Evolutionary conservation across 2,888 invertebrate genomes (phyloP).

Genomic region (Polyploca ridens): DNA sequence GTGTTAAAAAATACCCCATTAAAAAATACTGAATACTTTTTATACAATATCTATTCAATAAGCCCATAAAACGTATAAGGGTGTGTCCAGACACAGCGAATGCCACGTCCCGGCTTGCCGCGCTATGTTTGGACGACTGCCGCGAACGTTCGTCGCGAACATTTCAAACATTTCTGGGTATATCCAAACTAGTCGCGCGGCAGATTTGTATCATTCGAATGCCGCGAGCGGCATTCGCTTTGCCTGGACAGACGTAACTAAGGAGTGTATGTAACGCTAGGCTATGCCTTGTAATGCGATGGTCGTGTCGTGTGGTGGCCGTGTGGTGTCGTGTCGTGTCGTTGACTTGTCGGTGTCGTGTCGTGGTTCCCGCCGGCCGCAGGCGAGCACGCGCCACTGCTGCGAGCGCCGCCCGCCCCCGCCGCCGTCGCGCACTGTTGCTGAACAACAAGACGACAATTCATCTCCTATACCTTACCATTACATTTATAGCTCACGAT

Average conservation of each 20-base stretch:
- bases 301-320: slow-evolving; percentile 33
- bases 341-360: slow-evolving; percentile 46
- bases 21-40: neutral
- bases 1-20: too few species aligned
- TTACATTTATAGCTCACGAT: slow-evolving; percentile 29
- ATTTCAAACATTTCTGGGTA: too few species aligned
- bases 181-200: too few species aligned
- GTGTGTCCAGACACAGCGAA: too few species aligned
- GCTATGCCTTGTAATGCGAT: slow-evolving; percentile 10
- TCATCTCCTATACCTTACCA: slow-evolving; percentile 17
- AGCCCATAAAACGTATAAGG: slow-evolving; percentile 7
- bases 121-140: too few species aligned
- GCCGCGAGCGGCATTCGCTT: too few species aligned
- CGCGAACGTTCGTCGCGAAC: too few species aligned
- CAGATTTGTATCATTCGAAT: too few species aligned
- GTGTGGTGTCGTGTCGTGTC: slow-evolving; percentile 50
- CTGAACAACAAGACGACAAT: neutral
- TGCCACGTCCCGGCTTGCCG: too few species aligned
- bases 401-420: slow-evolving; percentile 52
- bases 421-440: slow-evolving; percentile 54
- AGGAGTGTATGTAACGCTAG: slow-evolving; percentile 38
- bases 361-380: slow-evolving; percentile 22
- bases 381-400: slow-evolving; percentile 79
- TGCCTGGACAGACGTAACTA: too few species aligned
- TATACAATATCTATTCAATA: too few species aligned